These are phyloP conservation scores for Eidolon dupreanum DNA, from an alignment of 2,797 vertebrate species.

Conservation along the genomic window DNA sequence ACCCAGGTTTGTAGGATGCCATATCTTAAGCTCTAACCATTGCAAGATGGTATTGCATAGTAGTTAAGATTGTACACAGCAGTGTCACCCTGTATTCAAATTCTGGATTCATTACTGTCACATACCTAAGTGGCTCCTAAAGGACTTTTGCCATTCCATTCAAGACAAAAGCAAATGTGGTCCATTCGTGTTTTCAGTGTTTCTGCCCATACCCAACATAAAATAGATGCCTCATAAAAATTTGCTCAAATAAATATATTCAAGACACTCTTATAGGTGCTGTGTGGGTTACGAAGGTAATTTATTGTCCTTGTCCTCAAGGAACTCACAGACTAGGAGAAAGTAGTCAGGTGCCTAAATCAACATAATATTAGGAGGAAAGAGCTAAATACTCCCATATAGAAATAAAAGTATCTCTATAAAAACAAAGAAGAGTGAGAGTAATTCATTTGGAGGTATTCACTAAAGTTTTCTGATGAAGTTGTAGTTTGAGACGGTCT, in stretches of 20 bases:
- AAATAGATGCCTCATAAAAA: background rate
- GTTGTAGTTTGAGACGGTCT: background rate
- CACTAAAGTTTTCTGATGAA: background rate
- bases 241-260: background rate
- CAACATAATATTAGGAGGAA: background rate
- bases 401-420: background rate
- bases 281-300: background rate
- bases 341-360: background rate
- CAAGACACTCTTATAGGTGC: background rate
- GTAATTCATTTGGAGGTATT: background rate
- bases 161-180: background rate
- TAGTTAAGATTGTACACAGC: background rate
- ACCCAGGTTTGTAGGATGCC: background rate
- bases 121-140: background rate
- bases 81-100: background rate
- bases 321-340: background rate
- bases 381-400: background rate
- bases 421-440: background rate
- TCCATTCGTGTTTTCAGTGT: background rate
- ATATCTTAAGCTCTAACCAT: background rate
- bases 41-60: background rate
- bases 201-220: background rate
- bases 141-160: background rate
- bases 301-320: background rate
- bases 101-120: background rate